These are phyloP conservation scores for Drymodes brunneopygia DNA, from an alignment of 2,113 vertebrate species.

Conservation along the genomic window DNA sequence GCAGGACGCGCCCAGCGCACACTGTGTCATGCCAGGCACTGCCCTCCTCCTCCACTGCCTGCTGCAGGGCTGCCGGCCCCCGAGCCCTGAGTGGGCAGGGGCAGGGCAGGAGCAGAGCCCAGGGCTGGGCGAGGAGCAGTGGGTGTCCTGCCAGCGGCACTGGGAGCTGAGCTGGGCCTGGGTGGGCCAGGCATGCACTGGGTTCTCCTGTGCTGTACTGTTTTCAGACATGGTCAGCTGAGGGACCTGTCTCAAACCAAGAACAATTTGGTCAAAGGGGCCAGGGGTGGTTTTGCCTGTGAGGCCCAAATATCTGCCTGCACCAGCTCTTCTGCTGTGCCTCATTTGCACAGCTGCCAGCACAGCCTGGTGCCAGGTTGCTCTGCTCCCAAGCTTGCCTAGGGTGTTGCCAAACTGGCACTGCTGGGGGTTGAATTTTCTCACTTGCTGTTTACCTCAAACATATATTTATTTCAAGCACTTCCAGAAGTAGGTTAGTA, in stretches of 20 bases:
- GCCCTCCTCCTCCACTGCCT: not conserved
- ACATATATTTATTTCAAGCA: not conserved
- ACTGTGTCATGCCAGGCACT: fast-evolving
- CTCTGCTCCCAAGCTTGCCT: not conserved
- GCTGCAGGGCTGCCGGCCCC: not conserved
- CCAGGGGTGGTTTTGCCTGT: fast-evolving
- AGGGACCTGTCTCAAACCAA: not conserved
- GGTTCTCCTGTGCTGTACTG: fast-evolving
- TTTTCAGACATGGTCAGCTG: fast-evolving
- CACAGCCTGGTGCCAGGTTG: not conserved
- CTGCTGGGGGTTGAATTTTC: not conserved
- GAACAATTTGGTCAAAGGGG: not conserved
- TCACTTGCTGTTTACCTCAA: not conserved
- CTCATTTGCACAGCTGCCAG: not conserved
- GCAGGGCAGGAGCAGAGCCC: not conserved
- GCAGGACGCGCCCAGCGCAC: fast-evolving
- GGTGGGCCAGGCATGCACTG: fast-evolving
- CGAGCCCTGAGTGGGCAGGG: not conserved
- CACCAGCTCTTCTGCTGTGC: not conserved
- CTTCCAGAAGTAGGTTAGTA: not conserved
- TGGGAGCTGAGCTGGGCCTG: not conserved
- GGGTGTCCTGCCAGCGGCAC: fast-evolving
- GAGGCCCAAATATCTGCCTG: not conserved
- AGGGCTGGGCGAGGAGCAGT: not conserved
- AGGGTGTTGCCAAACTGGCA: not conserved